These are phyloP conservation scores for Heterodera schachtii DNA, from an alignment of 1,140 invertebrate genomes.

Conservation along the genomic window DNA sequence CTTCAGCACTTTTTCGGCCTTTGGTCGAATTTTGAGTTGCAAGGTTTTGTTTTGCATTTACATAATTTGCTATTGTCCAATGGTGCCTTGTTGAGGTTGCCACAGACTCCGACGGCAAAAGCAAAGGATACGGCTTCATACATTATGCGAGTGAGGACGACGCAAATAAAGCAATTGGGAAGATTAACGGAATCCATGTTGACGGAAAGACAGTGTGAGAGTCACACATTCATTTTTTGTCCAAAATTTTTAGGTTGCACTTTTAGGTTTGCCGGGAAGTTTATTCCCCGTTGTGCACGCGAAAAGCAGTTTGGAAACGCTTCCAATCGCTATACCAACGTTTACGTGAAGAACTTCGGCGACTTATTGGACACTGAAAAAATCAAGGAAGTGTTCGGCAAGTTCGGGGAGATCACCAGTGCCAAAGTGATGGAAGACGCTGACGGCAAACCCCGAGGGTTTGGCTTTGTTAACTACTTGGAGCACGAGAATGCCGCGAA, in stretches of 20 bases:
- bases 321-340: conserved; percentile 95
- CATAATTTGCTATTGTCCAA: not conserved
- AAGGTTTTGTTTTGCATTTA: conserved; percentile 72
- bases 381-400: conserved; percentile 88
- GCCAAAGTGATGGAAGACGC: conserved; percentile 83
- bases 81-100: conserved; percentile 71
- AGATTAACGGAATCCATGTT: conserved; percentile 90
- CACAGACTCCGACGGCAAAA: conserved; percentile 90
- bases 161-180: conserved; percentile 93
- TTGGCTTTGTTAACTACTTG: conserved; percentile 99
- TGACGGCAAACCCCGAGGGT: conserved; percentile 88
- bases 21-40: conserved; percentile 98
- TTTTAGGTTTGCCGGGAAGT: conserved; percentile 83
- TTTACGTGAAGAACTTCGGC: conserved; percentile 76
- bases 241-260: conserved; percentile 40
- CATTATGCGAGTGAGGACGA: conserved; percentile 99
- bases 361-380: conserved; percentile 92
- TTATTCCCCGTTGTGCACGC: conserved; percentile 93
- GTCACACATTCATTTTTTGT: too few species aligned
- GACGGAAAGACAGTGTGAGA: conserved; percentile 85
- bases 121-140: conserved; percentile 98
- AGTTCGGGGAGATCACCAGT: conserved; percentile 88
- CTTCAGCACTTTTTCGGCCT: conserved; percentile 99
- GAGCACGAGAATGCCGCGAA: conserved; percentile 91
- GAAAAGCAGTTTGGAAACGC: conserved; percentile 97